These are phyloP conservation scores for Caenorhabditis parvicauda DNA, from an alignment of 2,888 invertebrate genomes.

Conservation along the genomic window DNA sequence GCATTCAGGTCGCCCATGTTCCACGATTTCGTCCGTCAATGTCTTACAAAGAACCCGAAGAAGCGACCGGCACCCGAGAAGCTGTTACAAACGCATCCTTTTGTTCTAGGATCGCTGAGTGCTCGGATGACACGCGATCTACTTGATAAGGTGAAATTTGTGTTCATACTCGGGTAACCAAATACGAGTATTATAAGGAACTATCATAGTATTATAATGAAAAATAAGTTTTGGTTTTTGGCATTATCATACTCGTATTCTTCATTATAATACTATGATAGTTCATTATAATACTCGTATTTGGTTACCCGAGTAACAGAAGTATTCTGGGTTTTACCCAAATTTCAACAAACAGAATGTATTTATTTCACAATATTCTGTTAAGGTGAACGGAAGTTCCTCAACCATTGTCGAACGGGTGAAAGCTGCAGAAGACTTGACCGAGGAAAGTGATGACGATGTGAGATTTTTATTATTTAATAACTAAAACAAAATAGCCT, in stretches of 20 bases:
- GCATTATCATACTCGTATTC: too few species aligned
- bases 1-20: slow-evolving; percentile 81
- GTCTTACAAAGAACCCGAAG: slow-evolving; percentile 96
- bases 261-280: too few species aligned
- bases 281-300: too few species aligned
- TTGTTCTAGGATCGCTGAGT: slow-evolving; percentile 83
- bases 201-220: too few species aligned
- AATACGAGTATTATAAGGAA: too few species aligned
- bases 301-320: too few species aligned
- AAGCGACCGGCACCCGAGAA: slow-evolving; percentile 95
- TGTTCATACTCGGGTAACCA: too few species aligned
- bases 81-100: slow-evolving; percentile 77
- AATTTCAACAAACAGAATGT: slow-evolving; percentile 68
- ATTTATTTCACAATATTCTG: too few species aligned
- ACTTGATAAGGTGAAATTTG: slow-evolving; percentile 86
- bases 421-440: slow-evolving; percentile 67
- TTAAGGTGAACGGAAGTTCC: slow-evolving; percentile 22
- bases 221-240: too few species aligned
- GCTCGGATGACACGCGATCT: slow-evolving; percentile 83
- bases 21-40: slow-evolving; percentile 91
- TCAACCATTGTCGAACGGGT: slow-evolving; percentile 19
- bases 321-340: neutral
- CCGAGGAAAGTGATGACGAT: slow-evolving; percentile 73
- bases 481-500: slow-evolving; percentile 1
- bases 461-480: too few species aligned